These are phyloP conservation scores for Leptarthrus brevirostris DNA, from an alignment of 2,888 invertebrate genomes.

Conservation along the genomic window DNA sequence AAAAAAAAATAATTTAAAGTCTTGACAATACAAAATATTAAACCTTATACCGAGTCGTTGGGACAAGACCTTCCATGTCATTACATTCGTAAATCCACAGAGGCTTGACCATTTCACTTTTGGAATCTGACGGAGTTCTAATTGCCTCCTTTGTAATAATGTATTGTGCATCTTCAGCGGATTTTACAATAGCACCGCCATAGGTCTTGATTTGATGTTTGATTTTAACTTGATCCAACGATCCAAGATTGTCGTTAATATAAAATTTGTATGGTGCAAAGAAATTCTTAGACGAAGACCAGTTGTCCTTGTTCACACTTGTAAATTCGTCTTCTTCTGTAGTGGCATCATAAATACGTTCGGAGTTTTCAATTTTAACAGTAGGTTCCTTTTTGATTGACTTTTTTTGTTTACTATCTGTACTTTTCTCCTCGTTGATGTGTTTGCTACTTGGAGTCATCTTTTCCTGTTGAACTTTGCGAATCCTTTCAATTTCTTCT, in stretches of 20 bases:
- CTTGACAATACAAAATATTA: background rate
- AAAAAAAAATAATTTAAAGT: background rate
- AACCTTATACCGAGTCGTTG: conserved; percentile 56
- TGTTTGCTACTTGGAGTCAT: background rate
- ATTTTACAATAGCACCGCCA: conserved; percentile 52
- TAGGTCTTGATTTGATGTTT: conserved; percentile 54
- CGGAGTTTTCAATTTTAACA: background rate
- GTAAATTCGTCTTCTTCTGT: conserved; percentile 65
- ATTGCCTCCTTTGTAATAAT: conserved; percentile 53
- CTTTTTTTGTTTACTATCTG: background rate
- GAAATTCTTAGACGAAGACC: conserved; percentile 40
- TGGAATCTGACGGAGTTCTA: conserved; percentile 26
- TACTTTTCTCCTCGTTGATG: background rate
- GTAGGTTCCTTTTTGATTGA: conserved; percentile 47
- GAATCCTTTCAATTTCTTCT: conserved; percentile 62
- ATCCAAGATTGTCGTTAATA: conserved; percentile 55
- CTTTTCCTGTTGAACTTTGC: conserved; percentile 1
- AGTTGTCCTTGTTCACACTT: conserved; percentile 50
- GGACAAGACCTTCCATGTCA: conserved; percentile 57
- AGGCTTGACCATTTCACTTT: conserved; percentile 56
- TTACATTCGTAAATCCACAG: conserved; percentile 58
- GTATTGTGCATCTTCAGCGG: conserved; percentile 53
- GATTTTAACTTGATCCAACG: conserved; percentile 55
- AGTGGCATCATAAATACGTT: conserved; percentile 59
- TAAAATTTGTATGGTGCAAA: conserved; percentile 56